Evolutionary conservation across 2,888 invertebrate genomes (phyloP), one percentile per base, ranked within the genome.

Genomic region (Eilema griseolum): DNA sequence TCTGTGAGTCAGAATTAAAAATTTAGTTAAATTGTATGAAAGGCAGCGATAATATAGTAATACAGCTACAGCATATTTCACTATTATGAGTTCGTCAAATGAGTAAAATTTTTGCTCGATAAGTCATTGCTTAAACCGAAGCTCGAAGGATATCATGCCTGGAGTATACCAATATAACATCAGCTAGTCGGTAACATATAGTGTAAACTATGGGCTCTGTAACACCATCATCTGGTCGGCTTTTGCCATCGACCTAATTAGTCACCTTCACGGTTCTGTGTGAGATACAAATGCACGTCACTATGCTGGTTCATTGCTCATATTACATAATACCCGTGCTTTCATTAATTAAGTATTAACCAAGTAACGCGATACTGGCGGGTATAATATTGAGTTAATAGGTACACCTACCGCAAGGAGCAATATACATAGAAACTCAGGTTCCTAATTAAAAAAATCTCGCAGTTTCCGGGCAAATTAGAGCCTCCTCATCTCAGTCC

Each of bases 301-400:
- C 16, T 20, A 20, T 46, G 20, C 1, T 7, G 20, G 46, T 63
- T 31, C 52, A 46, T 64, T n/a, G 26, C 26, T 24, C n/a, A 23
- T 20, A 62, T 41, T 24, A 52, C n/a, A 31, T 11, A 61, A n/a
- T 52, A 31, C 23, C 61, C 31, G 61, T n/a, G 28, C 52, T 23
- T 61, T 46, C 16, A 31, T 24, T 66, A 66, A 23, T 56, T 52
- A 65, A 65, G 23, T 65, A 33, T 31, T 31, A 61, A 31, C 14
- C 11, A 46, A 41, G 24, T 67, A 61, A 46, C 67, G 60, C 59
- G 14, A 67, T 67, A 61, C 31, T 11, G n/a, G 31, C 61, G 16
- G 20, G 24, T 20, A 66, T 7, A 57, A 24, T 33, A 46, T 67
- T 59, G 26, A 26, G 60, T 60, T 60, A 46, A 67, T 60, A 61